These are phyloP conservation scores for Boleophthalmus pectinirostris DNA, from an alignment of 2,113 vertebrate genomes.

Conservation along the genomic window DNA sequence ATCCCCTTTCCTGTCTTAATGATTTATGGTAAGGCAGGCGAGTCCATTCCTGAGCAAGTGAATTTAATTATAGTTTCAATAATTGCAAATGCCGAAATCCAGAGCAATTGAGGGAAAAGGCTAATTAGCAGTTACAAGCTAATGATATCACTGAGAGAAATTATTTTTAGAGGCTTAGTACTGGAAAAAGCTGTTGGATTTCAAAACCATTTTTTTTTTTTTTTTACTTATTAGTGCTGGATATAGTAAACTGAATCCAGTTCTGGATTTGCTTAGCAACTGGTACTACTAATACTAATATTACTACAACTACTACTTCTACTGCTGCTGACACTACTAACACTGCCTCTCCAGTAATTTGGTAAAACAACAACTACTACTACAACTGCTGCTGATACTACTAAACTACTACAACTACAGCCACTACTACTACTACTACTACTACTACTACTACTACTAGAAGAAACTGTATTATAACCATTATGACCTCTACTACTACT, in stretches of 20 bases:
- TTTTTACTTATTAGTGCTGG: background rate
- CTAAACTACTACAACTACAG: background rate
- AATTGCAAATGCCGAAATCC: constrained; percentile 15
- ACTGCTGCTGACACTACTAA: too few relatives aligned
- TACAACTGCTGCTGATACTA: background rate
- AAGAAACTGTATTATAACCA: too few relatives aligned
- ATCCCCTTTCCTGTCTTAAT: constrained; percentile 10
- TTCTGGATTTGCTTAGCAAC: background rate
- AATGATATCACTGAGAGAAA: background rate
- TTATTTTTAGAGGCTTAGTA: background rate
- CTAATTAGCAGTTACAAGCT: background rate
- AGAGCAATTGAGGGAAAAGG: constrained; percentile 1
- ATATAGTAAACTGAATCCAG: background rate
- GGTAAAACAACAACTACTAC: background rate
- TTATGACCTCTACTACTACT: background rate
- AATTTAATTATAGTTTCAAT: background rate
- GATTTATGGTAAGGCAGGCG: background rate
- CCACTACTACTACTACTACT: background rate
- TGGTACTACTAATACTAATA: background rate
- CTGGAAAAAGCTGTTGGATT: background rate
- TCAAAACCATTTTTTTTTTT: background rate
- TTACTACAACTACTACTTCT: too few relatives aligned
- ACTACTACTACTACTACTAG: background rate
- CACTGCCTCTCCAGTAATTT: too few relatives aligned
- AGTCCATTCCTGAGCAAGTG: constrained; percentile 10